Conservation (phyloP, 2,888 invertebrate species). For the Mechanitis messenoides region DNA sequence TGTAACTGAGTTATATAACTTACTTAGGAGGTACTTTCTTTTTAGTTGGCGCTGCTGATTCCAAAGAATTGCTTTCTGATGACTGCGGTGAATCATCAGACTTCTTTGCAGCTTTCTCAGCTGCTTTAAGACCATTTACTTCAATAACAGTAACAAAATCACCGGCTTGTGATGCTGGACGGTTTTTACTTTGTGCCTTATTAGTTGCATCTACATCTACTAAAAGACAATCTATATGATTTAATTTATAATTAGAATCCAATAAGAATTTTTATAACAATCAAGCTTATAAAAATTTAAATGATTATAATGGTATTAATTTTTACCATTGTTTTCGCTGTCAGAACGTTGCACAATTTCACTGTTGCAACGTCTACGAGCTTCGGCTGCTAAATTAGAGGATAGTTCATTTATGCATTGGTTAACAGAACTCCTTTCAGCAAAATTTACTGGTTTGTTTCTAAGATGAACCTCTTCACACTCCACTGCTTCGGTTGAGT, state of each 20-base stretch:
- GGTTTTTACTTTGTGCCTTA: constrained; percentile 66
- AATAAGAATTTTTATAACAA: constrained; percentile 7
- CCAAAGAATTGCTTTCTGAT: constrained; percentile 75
- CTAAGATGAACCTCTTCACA: constrained; percentile 63
- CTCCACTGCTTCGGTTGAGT: constrained; percentile 52
- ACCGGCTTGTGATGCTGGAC: constrained; percentile 72
- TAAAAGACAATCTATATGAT: constrained; percentile 29
- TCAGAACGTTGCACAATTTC: constrained; percentile 68
- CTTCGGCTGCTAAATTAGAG: constrained; percentile 66
- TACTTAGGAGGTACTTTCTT: constrained; percentile 82
- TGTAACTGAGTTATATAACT: constrained; percentile 32
- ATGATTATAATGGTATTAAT: not conserved
- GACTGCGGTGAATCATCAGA: constrained; percentile 61
- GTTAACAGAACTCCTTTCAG: constrained; percentile 72
- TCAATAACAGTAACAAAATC: constrained; percentile 92
- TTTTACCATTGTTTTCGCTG: constrained; percentile 53
- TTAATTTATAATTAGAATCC: not conserved
- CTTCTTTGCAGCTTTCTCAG: constrained; percentile 64
- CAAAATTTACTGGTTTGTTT: constrained; percentile 53
- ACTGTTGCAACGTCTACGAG: constrained; percentile 68
- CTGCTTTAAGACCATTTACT: constrained; percentile 86
- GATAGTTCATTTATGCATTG: constrained; percentile 85
- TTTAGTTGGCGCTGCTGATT: constrained; percentile 73
- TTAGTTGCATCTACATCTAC: constrained; percentile 62
- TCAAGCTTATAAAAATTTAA: not conserved